phyloP scores from a whole-genome alignment of 2,888 invertebrate species.

The Pandemis heparana region DNA sequence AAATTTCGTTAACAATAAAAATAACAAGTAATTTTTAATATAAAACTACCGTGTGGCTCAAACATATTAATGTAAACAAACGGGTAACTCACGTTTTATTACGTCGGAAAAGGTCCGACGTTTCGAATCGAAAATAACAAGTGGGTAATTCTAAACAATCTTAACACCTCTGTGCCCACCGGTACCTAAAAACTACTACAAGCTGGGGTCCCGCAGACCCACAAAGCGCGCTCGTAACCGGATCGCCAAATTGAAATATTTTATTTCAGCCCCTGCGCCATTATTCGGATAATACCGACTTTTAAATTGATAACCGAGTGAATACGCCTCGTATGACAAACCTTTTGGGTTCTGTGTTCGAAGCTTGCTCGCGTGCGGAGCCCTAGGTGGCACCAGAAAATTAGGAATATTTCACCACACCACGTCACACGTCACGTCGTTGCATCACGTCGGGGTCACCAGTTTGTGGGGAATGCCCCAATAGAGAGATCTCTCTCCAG shows the following conservation, averaged over 20 bases:
- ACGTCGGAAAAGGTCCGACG: too few species aligned
- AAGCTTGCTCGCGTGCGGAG: constrained; percentile 12
- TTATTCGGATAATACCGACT: constrained; percentile 79
- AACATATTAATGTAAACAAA: too few species aligned
- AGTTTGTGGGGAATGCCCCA: too few species aligned
- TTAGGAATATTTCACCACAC: too few species aligned
- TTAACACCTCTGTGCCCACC: constrained; percentile 50
- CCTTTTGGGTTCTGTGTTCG: constrained; percentile 46
- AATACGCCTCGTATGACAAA: constrained; percentile 71
- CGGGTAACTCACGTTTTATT: too few species aligned
- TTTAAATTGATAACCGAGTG: constrained; percentile 83
- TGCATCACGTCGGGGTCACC: too few species aligned
- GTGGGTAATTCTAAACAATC: not conserved
- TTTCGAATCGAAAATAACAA: too few species aligned
- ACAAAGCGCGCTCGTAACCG: constrained; percentile 83
- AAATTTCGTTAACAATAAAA: too few species aligned
- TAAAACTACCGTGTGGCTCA: too few species aligned
- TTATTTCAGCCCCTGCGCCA: constrained; percentile 75
- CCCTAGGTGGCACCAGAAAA: not conserved
- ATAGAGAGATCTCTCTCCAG: too few species aligned
- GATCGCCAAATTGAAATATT: constrained; percentile 86
- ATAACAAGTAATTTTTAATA: too few species aligned
- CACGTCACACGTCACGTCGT: too few species aligned
- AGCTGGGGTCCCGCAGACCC: constrained; percentile 80
- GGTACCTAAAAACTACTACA: constrained; percentile 76